A percentile compares a stretch with the other conserved stretches of the same genome.
phyloP scores from a whole-genome alignment of 2,113 vertebrate genomes.

The Prietella phreatophila region DNA sequence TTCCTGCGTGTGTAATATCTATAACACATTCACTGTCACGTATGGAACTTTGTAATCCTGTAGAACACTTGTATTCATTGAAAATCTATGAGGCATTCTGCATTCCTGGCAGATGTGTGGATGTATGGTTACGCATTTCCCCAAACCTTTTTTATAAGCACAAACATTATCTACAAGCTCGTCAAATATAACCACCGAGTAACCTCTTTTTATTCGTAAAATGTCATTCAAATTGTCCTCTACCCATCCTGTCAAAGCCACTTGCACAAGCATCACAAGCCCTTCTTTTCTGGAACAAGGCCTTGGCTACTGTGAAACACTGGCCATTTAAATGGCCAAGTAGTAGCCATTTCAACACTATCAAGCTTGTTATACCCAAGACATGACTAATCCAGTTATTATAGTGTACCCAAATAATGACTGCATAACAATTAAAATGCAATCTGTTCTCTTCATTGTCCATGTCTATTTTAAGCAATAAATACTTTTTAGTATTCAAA shows the following conservation, averaged over 20 bases:
- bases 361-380: not conserved
- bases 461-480: not conserved
- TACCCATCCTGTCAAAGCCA: not conserved
- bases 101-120: not conserved
- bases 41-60: not conserved
- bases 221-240: too few relatives aligned
- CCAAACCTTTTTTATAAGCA: too few relatives aligned
- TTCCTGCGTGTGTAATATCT: not conserved
- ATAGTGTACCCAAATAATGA: not conserved
- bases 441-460: not conserved
- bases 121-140: not conserved
- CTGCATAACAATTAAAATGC: not conserved
- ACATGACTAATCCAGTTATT: not conserved
- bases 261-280: not conserved
- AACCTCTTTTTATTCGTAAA: not conserved
- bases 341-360: not conserved
- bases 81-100: not conserved
- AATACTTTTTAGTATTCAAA: not conserved
- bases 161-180: too few relatives aligned
- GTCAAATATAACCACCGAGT: not conserved
- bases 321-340: not conserved
- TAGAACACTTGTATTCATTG: not conserved
- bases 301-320: too few relatives aligned
- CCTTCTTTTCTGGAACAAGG: not conserved
- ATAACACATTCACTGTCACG: not conserved